phyloP scores from a whole-genome alignment of 2,113 vertebrate genomes.

The Stegostoma tigrinum region DNA sequence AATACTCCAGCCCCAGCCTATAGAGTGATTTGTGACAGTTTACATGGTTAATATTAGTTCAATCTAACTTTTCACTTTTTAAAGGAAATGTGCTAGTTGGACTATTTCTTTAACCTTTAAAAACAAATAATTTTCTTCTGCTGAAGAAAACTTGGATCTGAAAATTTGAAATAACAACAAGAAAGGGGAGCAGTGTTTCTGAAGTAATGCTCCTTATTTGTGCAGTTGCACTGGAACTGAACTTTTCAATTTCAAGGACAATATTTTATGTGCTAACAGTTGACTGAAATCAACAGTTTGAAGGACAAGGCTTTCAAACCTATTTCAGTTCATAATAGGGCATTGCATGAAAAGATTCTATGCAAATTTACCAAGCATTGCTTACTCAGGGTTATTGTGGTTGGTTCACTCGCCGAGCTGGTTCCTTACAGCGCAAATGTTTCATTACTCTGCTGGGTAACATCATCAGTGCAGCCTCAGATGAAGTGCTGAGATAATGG shows the following conservation, averaged over 20 bases:
- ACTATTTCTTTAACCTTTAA: background rate
- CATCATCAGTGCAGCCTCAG: no score
- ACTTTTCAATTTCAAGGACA: background rate
- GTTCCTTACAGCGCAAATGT: no score
- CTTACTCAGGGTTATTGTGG: background rate
- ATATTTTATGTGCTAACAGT: background rate
- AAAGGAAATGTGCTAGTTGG: background rate
- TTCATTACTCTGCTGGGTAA: no score
- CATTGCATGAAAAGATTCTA: background rate
- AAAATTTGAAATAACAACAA: background rate
- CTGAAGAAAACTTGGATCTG: background rate
- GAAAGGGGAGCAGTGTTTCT: background rate
- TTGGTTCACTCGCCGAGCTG: no score
- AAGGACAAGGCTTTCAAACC: background rate
- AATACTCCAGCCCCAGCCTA: no score
- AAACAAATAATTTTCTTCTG: background rate
- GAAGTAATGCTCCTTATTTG: background rate
- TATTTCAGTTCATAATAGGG: background rate
- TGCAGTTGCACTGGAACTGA: background rate
- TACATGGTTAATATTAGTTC: background rate
- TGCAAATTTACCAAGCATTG: background rate
- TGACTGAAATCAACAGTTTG: background rate
- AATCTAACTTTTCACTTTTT: background rate
- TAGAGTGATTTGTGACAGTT: background rate
- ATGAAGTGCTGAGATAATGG: no score